Conservation (phyloP, 2,888 invertebrate species). For the Stenolophus ochropezus region DNA sequence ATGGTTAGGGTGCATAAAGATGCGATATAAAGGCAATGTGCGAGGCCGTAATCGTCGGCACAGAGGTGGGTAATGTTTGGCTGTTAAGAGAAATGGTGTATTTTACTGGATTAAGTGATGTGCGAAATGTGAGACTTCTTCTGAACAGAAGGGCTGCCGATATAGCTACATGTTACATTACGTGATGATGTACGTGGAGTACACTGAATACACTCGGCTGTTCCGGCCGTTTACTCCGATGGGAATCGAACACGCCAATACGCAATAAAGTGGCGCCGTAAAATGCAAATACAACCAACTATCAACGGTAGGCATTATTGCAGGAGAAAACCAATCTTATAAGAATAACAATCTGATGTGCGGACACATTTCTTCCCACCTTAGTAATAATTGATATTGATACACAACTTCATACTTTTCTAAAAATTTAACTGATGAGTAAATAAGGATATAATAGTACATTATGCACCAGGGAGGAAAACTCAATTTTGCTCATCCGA, state of each 20-base stretch:
- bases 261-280: background rate
- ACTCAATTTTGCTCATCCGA: no score
- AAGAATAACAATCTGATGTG: no score
- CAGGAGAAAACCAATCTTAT: no score
- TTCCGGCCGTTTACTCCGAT: background rate
- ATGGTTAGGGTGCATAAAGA: conserved; percentile 13
- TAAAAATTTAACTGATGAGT: no score
- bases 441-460: no score
- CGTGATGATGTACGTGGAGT: background rate
- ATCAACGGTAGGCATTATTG: no score
- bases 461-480: no score
- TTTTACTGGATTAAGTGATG: conserved; percentile 39
- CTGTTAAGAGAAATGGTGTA: conserved; percentile 34
- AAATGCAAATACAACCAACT: background rate
- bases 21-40: conserved; percentile 5
- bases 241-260: background rate
- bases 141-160: background rate
- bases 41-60: conserved; percentile 15
- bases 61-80: conserved; percentile 26
- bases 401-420: no score
- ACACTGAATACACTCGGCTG: background rate
- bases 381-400: no score
- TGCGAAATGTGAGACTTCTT: conserved; percentile 21
- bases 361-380: no score
- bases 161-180: background rate